A percentile compares a stretch with the other conserved stretches of the same genome.
Evolutionary conservation across 2,113 vertebrate species (phyloP).

Genomic region (Nettapus auritus): DNA sequence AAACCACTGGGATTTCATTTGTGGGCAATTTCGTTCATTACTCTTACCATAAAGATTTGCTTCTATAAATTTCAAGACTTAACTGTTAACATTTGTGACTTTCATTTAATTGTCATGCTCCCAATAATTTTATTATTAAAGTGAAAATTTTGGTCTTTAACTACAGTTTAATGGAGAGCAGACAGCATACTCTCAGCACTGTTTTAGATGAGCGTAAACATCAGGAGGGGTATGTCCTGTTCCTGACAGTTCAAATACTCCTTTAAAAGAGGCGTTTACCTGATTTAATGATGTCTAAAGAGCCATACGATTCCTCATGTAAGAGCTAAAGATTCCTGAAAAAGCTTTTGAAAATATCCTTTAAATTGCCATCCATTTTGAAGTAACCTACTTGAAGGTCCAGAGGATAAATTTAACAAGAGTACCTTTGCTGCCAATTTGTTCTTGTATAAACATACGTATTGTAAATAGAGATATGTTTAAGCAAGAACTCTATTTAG

Average conservation of each 20-base stretch:
- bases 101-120: background rate
- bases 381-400: background rate
- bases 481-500: background rate
- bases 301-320: background rate
- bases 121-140: background rate
- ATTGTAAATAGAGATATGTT: background rate
- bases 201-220: background rate
- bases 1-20: background rate
- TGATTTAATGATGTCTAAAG: background rate
- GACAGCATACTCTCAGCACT: background rate
- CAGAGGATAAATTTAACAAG: conserved; percentile 25
- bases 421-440: conserved; percentile 6
- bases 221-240: background rate
- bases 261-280: background rate
- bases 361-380: background rate
- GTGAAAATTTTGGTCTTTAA: background rate
- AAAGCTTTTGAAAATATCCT: conserved; percentile 12
- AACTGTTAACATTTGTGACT: background rate
- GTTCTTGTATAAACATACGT: conserved; percentile 12
- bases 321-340: background rate
- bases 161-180: background rate
- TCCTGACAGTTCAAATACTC: background rate
- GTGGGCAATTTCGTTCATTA: background rate
- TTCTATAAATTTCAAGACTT: background rate
- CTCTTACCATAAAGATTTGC: background rate